Percentiles rank a stretch among this genome's conserved stretches.
Evolutionary conservation across 2,113 vertebrate species (phyloP).

Genomic region (Triplophysa dalaica): DNA sequence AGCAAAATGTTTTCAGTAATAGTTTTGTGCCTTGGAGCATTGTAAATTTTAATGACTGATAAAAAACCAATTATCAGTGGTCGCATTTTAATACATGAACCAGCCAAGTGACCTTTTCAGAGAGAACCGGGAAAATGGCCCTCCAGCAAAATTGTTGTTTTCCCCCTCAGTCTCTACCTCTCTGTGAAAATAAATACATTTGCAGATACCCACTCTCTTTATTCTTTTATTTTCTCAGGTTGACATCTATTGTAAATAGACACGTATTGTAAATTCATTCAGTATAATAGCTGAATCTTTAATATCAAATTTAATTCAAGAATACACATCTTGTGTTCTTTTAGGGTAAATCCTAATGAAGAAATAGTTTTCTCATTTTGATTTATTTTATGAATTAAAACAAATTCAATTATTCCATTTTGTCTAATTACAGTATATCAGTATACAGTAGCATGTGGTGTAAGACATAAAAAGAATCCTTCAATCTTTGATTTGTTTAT

Average conservation of each 20-base stretch:
- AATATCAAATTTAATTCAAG: not conserved
- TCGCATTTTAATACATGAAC: constrained; percentile 67
- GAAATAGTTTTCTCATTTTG: not conserved
- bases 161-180: constrained; percentile 1
- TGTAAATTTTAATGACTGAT: constrained; percentile 76
- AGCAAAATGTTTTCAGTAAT: constrained; percentile 69
- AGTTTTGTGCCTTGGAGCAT: constrained; percentile 73
- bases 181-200: constrained; percentile 22
- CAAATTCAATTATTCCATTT: not conserved
- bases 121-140: constrained; percentile 66
- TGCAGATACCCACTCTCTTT: not conserved
- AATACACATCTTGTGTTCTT: not conserved
- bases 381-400: not conserved
- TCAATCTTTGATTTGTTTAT: too few species aligned
- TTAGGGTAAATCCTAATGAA: not conserved
- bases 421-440: not conserved
- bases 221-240: constrained; percentile 15
- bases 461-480: too few species aligned
- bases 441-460: too few species aligned
- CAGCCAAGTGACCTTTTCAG: constrained; percentile 69
- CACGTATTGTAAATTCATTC: not conserved
- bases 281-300: not conserved
- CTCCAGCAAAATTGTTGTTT: constrained; percentile 57
- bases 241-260: not conserved
- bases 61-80: constrained; percentile 77